A percentile compares a stretch with the other conserved stretches of the same genome.
phyloP scores from a whole-genome alignment of 2,113 vertebrate species.

The Halcyon malimbica region DNA sequence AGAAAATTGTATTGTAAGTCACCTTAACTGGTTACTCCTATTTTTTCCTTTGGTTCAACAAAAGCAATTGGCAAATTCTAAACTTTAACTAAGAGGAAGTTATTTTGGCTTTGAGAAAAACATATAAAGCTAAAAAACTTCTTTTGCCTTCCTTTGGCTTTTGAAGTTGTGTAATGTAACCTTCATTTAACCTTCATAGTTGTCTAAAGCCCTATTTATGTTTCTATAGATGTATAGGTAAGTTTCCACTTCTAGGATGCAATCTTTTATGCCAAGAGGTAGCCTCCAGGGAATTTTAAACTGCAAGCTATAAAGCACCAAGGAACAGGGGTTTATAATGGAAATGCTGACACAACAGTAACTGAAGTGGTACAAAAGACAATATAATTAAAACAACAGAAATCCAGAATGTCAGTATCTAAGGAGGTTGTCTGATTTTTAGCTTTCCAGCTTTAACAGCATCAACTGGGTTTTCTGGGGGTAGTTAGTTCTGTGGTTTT shows the following conservation, averaged over 20 bases:
- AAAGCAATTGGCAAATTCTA: not conserved
- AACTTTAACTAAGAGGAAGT: slow-evolving; percentile 12
- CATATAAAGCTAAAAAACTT: not conserved
- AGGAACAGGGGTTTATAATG: not conserved
- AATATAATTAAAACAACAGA: slow-evolving; percentile 63
- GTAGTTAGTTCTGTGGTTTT: not conserved
- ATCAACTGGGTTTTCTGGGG: not conserved
- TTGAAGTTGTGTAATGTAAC: not conserved
- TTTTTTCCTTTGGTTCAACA: not conserved
- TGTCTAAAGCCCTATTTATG: not conserved
- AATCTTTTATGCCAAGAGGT: not conserved
- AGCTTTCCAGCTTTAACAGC: slow-evolving; percentile 37
- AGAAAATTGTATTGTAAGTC: slow-evolving; percentile 24
- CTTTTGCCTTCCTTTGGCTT: not conserved
- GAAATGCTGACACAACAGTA: slow-evolving; percentile 16
- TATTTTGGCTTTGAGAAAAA: slow-evolving; percentile 23
- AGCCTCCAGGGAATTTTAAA: not conserved
- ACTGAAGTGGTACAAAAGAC: not conserved
- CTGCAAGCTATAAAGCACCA: not conserved
- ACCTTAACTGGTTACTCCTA: slow-evolving; percentile 22
- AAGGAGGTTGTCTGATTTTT: slow-evolving; percentile 55
- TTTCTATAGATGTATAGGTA: not conserved
- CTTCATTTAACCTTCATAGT: rapidly evolving
- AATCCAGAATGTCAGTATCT: slow-evolving; percentile 26
- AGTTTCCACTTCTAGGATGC: not conserved